Percentiles rank a stretch among this genome's conserved stretches.
Conservation (phyloP, 2,888 invertebrate species). For the Drosophila mimetica region DNA sequence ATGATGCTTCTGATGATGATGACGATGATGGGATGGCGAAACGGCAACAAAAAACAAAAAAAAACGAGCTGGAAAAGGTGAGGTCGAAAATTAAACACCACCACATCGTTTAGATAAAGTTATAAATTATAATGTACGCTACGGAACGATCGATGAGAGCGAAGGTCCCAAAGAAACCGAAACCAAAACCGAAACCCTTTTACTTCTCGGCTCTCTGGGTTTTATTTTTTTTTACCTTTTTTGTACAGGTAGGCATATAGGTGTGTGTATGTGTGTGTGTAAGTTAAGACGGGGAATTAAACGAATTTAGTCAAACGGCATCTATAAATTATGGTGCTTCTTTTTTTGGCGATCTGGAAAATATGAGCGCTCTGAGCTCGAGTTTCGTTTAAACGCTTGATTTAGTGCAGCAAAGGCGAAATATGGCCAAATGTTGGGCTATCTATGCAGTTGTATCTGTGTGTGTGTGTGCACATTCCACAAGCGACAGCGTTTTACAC, state of each 20-base stretch:
- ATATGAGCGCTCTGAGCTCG: constrained; percentile 50
- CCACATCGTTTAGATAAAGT: constrained; percentile 83
- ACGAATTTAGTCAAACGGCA: constrained; percentile 80
- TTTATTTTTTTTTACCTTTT: constrained; percentile 1
- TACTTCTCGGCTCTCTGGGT: constrained; percentile 6
- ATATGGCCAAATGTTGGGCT: constrained; percentile 66
- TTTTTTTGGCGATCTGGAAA: constrained; percentile 25
- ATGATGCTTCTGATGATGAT: constrained; percentile 19
- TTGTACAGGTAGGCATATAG: constrained; percentile 33
- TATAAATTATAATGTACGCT: constrained; percentile 81
- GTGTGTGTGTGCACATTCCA: constrained; percentile 61
- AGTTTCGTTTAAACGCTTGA: constrained; percentile 80
- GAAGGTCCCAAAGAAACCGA: constrained; percentile 36
- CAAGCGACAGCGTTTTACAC: constrained; percentile 77
- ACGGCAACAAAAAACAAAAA: constrained; percentile 31
- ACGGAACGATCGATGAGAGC: constrained; percentile 60
- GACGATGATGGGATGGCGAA: constrained; percentile 29
- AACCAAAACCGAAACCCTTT: constrained; percentile 58
- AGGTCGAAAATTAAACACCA: constrained; percentile 82
- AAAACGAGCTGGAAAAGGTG: constrained; percentile 73
- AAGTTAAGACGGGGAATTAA: constrained; percentile 66
- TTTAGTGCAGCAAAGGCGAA: constrained; percentile 72
- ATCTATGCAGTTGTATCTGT: constrained; percentile 39
- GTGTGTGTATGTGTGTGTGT: constrained; percentile 32
- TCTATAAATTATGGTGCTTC: constrained; percentile 74